Percentiles rank a stretch among this genome's conserved stretches.
phyloP scores from a whole-genome alignment of 2,797 vertebrate species.

The Tenualosa ilisha region DNA sequence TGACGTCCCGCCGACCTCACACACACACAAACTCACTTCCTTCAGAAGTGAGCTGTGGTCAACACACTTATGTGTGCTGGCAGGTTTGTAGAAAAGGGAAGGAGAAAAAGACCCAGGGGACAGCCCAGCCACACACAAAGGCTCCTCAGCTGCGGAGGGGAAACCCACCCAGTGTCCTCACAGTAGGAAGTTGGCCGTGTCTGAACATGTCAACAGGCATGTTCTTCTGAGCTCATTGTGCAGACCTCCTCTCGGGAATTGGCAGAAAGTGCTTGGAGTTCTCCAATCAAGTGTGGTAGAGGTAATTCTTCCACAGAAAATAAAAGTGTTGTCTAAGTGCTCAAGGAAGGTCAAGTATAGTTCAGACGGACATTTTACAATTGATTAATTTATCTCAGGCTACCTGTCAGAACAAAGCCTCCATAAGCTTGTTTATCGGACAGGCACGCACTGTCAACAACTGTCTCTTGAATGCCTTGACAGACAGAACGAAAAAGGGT shows the following conservation, averaged over 20 bases:
- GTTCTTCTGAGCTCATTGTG: not conserved
- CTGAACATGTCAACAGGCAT: conserved; percentile 2
- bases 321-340: not conserved
- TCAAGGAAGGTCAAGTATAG: not conserved
- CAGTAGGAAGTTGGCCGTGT: not conserved
- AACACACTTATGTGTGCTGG: not conserved
- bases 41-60: not conserved
- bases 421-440: not conserved
- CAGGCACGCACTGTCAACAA: not conserved
- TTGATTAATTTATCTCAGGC: not conserved
- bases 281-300: not conserved
- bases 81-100: not conserved
- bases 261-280: not conserved
- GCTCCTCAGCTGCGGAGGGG: not conserved
- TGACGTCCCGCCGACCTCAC: not conserved
- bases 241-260: not conserved
- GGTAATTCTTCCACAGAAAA: not conserved
- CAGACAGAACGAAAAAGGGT: not conserved
- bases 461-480: not conserved
- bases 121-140: not conserved
- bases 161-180: not conserved
- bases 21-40: not conserved
- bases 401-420: not conserved
- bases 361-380: not conserved
- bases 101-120: not conserved